Percentiles rank a stretch among this genome's conserved stretches.
phyloP scores from a whole-genome alignment of 2,113 vertebrate genomes.

The Pungitius pungitius region DNA sequence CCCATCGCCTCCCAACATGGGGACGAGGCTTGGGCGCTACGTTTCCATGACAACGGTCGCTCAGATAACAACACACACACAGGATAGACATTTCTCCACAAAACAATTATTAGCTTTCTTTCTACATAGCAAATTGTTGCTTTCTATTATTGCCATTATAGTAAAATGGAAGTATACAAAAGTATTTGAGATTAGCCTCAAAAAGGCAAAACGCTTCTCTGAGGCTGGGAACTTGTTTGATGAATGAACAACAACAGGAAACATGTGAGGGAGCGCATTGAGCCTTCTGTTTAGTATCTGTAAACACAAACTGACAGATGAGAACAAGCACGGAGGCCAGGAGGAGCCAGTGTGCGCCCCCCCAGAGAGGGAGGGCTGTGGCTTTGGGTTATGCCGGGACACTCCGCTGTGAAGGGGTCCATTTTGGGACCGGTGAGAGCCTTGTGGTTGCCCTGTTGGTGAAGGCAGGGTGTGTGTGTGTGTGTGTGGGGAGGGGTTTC shows the following conservation, averaged over 20 bases:
- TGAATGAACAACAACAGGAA: slow-evolving; percentile 20
- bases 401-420: slow-evolving; percentile 51
- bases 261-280: slow-evolving; percentile 5
- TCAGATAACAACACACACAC: too few relatives aligned
- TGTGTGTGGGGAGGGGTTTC: slow-evolving; percentile 28
- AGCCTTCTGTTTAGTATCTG: slow-evolving; percentile 9
- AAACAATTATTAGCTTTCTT: not conserved
- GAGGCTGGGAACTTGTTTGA: slow-evolving; percentile 1
- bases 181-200: slow-evolving; percentile 24
- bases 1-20: not conserved
- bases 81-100: not conserved
- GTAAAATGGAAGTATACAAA: not conserved
- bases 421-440: slow-evolving; percentile 56
- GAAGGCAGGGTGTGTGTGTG: slow-evolving; percentile 26
- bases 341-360: not conserved
- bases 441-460: slow-evolving; percentile 47
- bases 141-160: not conserved
- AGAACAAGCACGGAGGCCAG: not conserved
- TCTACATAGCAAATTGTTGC: not conserved
- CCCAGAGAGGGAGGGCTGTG: slow-evolving; percentile 15
- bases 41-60: too few relatives aligned
- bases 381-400: slow-evolving; percentile 16
- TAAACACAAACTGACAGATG: slow-evolving; percentile 16
- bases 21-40: not conserved
- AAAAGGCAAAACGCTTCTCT: slow-evolving; percentile 2